Evolutionary conservation across 2,113 vertebrate species (phyloP).

Genomic region (Anguilla japonica): DNA sequence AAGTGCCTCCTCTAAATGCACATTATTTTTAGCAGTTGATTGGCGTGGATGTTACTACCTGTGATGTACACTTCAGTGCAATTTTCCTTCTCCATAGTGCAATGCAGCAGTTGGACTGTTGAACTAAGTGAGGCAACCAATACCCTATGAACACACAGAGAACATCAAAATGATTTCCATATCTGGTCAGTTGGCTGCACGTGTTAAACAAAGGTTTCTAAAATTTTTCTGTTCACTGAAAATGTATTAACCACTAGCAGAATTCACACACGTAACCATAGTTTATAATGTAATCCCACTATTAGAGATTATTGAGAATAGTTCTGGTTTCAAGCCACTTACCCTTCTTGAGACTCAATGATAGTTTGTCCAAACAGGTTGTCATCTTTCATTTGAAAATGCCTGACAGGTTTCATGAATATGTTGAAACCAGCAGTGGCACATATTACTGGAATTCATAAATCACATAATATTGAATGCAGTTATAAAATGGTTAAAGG

Average conservation of each 20-base stretch:
- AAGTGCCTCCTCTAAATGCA: background rate
- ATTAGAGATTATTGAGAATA: background rate
- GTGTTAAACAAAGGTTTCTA: background rate
- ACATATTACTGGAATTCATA: constrained; percentile 36
- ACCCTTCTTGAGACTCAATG: constrained; percentile 46
- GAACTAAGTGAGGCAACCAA: constrained; percentile 41
- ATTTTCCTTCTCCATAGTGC: background rate
- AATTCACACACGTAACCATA: background rate
- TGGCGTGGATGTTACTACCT: constrained; percentile 20
- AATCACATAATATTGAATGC: background rate
- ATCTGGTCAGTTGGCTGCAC: background rate
- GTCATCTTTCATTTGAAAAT: constrained; percentile 29
- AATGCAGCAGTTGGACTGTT: constrained; percentile 31
- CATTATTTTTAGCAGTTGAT: background rate
- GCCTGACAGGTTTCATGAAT: constrained; percentile 25
- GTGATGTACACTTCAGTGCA: constrained; percentile 3
- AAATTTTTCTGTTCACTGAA: background rate
- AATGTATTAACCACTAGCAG: no score
- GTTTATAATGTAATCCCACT: background rate
- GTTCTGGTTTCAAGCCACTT: constrained; percentile 5
- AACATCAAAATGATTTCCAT: constrained; percentile 1
- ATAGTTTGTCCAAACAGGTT: constrained; percentile 49
- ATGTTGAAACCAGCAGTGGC: constrained; percentile 46
- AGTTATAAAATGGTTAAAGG: background rate
- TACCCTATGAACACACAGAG: constrained; percentile 34